Base-by-base conservation (phyloP, 2,113 vertebrate species). In the Nymphicus hollandicus region DNA sequence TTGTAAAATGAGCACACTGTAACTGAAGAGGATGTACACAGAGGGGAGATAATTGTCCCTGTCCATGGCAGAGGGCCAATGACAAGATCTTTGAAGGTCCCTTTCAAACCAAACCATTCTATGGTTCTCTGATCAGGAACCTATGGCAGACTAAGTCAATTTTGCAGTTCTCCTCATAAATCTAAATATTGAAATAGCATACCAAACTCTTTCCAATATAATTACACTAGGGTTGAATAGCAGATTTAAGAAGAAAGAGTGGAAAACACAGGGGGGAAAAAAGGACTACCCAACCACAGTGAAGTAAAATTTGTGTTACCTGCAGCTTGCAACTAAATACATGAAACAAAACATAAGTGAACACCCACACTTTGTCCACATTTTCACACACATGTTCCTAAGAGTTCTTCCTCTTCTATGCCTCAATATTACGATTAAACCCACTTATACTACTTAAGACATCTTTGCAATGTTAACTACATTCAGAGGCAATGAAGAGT, bases 361-460 rank as follows among this genome's bases (percentile, higher is more conserved):
- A 52, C 25, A 56, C 22, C 5, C 4, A 76, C 23, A 25, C 17
- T 76, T 44, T 2, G 1, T 29, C 31, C 27, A 17, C 41, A 56
- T 52, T 72, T 9, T 56, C 50, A 72, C 29, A 86, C 25, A 73
- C 2, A 1, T n/a, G 20, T 20, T 80, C 41, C 69, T 58, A 8
- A 83, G 46, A 70, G 68, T 41, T 61, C 37, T 60, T 65, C 76
- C 33, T 82, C 68, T 77, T 87, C 43, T 84, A 11, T 81, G 17
- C 64, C 61, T 64, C 77, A 86, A 41, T 86, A 88, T 92, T 88
- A 61, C 77, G 71, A 90, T 80, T 92, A 81, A 88, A 87, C 9
- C 46, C 78, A 92, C 81, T 94, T 89, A 89, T 1, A 43, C 43
- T 89, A 78, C 78, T 95, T 94, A 63, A 89, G 87, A 68, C 73